Conservation (phyloP, 53 echinoderm and acorn worm genomes). For the Holothuria leucospilota region DNA sequence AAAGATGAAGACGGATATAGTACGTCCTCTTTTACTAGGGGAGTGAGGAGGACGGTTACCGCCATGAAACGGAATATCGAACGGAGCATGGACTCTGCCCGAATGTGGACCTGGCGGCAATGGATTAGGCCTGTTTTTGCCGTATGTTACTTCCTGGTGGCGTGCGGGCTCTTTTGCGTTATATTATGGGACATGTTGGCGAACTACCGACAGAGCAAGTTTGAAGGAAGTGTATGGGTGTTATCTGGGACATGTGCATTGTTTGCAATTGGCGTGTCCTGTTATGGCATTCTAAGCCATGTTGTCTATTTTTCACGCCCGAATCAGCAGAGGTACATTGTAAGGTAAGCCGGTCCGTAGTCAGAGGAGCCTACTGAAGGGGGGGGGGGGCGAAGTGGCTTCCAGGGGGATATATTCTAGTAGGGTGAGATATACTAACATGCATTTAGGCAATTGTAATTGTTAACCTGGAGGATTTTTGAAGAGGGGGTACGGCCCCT, state of each 20-base stretch:
- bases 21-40: background rate
- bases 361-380: too few relatives aligned
- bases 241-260: constrained; percentile 54
- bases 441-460: too few relatives aligned
- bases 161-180: constrained; percentile 33
- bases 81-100: background rate
- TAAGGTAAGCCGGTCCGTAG: constrained; percentile 66
- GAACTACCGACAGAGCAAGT: background rate
- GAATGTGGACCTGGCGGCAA: constrained; percentile 51
- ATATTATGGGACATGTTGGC: constrained; percentile 50
- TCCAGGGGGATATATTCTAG: too few relatives aligned
- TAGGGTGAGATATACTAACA: too few relatives aligned
- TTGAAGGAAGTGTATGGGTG: constrained; percentile 57
- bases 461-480: too few relatives aligned
- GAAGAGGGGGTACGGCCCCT: too few relatives aligned
- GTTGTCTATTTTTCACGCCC: constrained; percentile 79
- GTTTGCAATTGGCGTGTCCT: constrained; percentile 79
- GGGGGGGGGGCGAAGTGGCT: too few relatives aligned
- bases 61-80: background rate
- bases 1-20: background rate
- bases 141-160: constrained; percentile 46
- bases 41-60: constrained; percentile 3
- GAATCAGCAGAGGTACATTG: constrained; percentile 79
- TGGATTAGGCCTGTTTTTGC: constrained; percentile 64
- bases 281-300: constrained; percentile 91